A percentile compares a stretch with the other conserved stretches of the same genome.
Evolutionary conservation across 2,888 invertebrate species (phyloP).

Genomic region (Dicranocentrus wangi): DNA sequence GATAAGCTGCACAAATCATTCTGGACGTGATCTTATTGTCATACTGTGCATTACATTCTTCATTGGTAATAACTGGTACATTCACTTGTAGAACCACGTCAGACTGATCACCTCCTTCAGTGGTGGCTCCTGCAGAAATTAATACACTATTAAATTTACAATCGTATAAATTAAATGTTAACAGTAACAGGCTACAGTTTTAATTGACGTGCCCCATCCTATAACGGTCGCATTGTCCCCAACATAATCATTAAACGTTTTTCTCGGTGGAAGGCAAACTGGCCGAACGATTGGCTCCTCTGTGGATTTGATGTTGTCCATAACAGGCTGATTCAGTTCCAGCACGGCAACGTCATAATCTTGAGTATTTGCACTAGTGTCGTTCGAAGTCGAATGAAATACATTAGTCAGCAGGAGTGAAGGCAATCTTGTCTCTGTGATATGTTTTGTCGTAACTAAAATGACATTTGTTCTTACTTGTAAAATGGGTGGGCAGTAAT

Average conservation of each 20-base stretch:
- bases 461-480: slow-evolving; percentile 49
- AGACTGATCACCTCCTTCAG: slow-evolving; percentile 68
- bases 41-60: slow-evolving; percentile 66
- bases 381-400: neutral
- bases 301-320: slow-evolving; percentile 37
- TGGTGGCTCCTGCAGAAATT: too few relatives aligned
- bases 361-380: slow-evolving; percentile 63
- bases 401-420: neutral
- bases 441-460: neutral
- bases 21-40: slow-evolving; percentile 59
- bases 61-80: slow-evolving; percentile 69
- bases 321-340: slow-evolving; percentile 65
- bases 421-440: too few relatives aligned
- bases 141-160: neutral
- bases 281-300: slow-evolving; percentile 66
- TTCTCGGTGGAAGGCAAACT: slow-evolving; percentile 68
- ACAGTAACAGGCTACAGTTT: neutral
- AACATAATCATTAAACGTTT: slow-evolving; percentile 37
- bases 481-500: slow-evolving; percentile 71
- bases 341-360: slow-evolving; percentile 70
- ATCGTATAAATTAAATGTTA: neutral
- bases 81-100: slow-evolving; percentile 65
- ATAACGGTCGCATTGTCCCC: slow-evolving; percentile 66
- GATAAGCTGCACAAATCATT: slow-evolving; percentile 70
- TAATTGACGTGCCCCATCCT: slow-evolving; percentile 66